Conservation (phyloP, 2,888 invertebrate species). For the Coronaproctus castanopsis region DNA sequence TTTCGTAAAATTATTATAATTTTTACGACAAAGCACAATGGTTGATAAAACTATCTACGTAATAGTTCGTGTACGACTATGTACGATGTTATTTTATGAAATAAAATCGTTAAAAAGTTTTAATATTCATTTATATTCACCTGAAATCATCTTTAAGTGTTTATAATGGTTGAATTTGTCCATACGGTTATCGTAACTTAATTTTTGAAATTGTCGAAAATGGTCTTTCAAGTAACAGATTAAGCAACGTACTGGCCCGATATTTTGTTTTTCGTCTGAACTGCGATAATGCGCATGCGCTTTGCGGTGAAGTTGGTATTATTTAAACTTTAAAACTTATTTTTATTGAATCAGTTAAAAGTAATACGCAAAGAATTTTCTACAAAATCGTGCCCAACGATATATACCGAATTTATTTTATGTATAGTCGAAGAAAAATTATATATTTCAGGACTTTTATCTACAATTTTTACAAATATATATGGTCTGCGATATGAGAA, state of each 20-base stretch:
- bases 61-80: not conserved
- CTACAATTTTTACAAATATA: too few species aligned
- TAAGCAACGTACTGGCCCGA: slow-evolving; percentile 12
- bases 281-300: slow-evolving; percentile 11
- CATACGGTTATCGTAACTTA: not conserved
- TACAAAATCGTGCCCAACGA: too few species aligned
- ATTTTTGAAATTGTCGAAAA: slow-evolving; percentile 10
- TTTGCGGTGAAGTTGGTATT: slow-evolving; percentile 4
- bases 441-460: too few species aligned
- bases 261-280: slow-evolving; percentile 12
- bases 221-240: slow-evolving; percentile 12
- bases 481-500: too few species aligned
- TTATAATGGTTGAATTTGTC: not conserved
- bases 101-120: not conserved
- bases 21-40: too few species aligned
- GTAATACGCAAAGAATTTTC: too few species aligned
- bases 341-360: too few species aligned
- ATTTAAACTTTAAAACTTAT: slow-evolving; percentile 8
- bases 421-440: too few species aligned
- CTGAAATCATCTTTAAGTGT: not conserved
- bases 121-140: not conserved
- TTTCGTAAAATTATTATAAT: too few species aligned
- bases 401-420: too few species aligned
- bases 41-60: not conserved
- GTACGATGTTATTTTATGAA: slow-evolving; percentile 7